Evolutionary conservation across 2,888 invertebrate genomes (phyloP).

Genomic region (Catocala nupta): DNA sequence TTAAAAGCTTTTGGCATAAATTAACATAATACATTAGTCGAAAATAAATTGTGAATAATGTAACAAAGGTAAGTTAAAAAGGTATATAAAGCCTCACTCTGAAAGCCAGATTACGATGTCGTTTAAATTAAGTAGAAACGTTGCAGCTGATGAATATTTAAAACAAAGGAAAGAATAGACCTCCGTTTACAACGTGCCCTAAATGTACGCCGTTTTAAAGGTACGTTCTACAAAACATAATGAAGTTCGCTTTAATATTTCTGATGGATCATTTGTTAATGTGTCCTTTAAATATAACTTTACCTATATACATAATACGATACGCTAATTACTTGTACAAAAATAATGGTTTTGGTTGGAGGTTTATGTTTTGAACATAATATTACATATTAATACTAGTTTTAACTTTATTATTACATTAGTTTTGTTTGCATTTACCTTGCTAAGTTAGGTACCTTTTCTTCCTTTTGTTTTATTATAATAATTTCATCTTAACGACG

Average conservation of each 20-base stretch:
- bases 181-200: constrained; percentile 26
- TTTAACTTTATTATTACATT: too few relatives aligned
- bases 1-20: too few relatives aligned
- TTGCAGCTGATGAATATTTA: constrained; percentile 73
- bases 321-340: constrained; percentile 16
- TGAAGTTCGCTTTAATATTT: constrained; percentile 1
- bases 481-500: too few relatives aligned
- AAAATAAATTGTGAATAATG: constrained; percentile 49
- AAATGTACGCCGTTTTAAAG: constrained; percentile 19
- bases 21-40: constrained; percentile 31
- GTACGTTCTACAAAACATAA: constrained; percentile 10
- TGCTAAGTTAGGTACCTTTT: too few relatives aligned
- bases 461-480: too few relatives aligned
- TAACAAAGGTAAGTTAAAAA: constrained; percentile 63
- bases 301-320: neutral
- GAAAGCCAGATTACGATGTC: constrained; percentile 67
- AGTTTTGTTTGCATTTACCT: too few relatives aligned
- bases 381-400: too few relatives aligned
- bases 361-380: too few relatives aligned
- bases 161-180: constrained; percentile 53
- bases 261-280: neutral
- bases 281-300: neutral
- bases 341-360: constrained; percentile 2
- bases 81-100: constrained; percentile 66
- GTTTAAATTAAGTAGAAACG: constrained; percentile 67